Conservation (phyloP, 2,113 vertebrate species). For the Falco punctatus region DNA sequence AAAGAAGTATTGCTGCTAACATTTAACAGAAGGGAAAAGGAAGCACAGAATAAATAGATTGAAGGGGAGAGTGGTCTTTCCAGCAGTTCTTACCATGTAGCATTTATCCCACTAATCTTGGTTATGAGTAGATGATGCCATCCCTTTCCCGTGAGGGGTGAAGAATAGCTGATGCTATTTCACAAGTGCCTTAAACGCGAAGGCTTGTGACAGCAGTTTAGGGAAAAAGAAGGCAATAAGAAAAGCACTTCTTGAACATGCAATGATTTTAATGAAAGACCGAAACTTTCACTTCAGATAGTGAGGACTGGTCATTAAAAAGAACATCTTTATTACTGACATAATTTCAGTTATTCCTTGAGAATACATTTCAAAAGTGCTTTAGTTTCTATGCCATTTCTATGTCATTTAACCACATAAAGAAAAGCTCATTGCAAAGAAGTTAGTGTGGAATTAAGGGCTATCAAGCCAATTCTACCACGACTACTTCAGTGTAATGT, state of each 20-base stretch:
- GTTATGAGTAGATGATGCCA: not conserved
- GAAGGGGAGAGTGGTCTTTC: not conserved
- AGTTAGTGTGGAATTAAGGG: not conserved
- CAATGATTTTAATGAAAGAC: not conserved
- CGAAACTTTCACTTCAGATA: not conserved
- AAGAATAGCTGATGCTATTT: not conserved
- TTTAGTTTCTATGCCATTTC: not conserved
- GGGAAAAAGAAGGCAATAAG: not conserved
- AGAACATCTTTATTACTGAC: not conserved
- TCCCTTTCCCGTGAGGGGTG: not conserved
- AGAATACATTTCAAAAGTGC: not conserved
- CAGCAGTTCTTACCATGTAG: not conserved
- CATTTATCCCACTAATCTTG: not conserved
- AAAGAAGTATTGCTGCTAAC: not conserved
- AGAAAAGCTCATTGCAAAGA: not conserved
- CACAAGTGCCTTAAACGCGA: rapidly evolving
- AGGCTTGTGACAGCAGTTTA: not conserved
- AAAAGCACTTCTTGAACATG: not conserved
- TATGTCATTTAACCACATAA: not conserved
- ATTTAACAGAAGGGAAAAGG: not conserved
- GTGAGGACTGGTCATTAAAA: not conserved
- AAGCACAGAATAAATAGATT: not conserved
- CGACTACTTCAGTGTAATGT: not conserved
- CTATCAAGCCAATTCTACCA: not conserved
- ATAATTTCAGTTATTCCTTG: not conserved